Conservation (phyloP, 2,888 invertebrate genomes). For the Eilema caniola region DNA sequence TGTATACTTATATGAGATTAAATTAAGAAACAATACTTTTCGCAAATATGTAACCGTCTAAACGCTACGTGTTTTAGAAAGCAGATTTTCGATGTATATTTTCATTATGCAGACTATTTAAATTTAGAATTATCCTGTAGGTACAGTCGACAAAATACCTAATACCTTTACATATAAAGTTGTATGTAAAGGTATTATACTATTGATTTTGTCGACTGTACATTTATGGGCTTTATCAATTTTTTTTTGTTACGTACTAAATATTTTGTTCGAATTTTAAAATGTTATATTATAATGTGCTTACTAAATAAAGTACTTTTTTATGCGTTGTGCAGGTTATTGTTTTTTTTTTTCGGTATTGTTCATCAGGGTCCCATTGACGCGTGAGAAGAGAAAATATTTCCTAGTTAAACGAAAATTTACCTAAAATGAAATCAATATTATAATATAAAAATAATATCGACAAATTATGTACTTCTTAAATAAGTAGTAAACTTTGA, state of each 20-base stretch:
- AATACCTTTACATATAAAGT: too few species aligned
- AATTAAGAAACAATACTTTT: background rate
- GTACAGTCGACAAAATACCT: too few species aligned
- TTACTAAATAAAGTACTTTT: too few species aligned
- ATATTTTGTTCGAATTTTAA: background rate
- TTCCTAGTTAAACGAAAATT: background rate
- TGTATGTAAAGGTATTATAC: too few species aligned
- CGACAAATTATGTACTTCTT: background rate
- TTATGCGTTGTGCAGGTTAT: background rate
- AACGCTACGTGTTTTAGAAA: background rate
- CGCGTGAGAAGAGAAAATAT: background rate
- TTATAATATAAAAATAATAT: background rate
- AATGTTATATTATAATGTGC: background rate
- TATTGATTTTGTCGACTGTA: too few species aligned
- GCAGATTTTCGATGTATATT: conserved; percentile 4
- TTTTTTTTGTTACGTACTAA: background rate
- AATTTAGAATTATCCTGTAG: background rate
- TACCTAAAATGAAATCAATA: background rate
- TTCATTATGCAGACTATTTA: background rate
- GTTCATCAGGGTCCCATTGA: background rate
- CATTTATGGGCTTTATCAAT: too few species aligned
- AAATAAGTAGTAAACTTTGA: background rate
- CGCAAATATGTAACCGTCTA: background rate
- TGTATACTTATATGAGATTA: background rate
- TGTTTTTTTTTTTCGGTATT: background rate